These are phyloP conservation scores for Patella pellucida DNA, from an alignment of 2,888 invertebrate genomes.

Conservation along the genomic window DNA sequence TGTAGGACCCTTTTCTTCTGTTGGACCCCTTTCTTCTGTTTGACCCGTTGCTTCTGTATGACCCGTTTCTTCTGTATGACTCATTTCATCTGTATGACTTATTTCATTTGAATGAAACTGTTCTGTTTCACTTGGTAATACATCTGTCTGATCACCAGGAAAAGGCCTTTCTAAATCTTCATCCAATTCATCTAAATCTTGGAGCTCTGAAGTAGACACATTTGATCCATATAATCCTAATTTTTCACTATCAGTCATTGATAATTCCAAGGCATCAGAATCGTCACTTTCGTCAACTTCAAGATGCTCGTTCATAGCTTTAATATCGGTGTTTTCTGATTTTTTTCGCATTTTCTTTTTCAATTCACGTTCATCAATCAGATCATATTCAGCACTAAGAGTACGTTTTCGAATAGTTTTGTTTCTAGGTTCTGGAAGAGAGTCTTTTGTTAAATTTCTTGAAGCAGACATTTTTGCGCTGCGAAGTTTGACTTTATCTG, in stretches of 20 bases:
- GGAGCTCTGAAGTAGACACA: neutral
- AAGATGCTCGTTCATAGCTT: neutral
- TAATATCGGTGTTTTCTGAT: neutral
- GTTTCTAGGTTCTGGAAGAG: no score
- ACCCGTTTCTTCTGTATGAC: neutral
- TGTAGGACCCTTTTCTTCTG: neutral
- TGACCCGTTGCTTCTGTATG: neutral
- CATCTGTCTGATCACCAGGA: neutral
- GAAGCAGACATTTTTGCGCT: neutral
- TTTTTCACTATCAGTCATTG: no score
- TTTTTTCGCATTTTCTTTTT: conserved; percentile 17
- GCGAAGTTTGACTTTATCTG: neutral
- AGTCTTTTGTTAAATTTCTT: neutral
- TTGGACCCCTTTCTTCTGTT: neutral
- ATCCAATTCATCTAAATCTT: neutral
- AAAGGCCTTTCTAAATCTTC: neutral
- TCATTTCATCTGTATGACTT: neutral
- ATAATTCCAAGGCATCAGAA: neutral
- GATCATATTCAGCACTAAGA: conserved; percentile 47
- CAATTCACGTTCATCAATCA: conserved; percentile 37
- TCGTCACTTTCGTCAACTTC: neutral
- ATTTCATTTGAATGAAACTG: neutral
- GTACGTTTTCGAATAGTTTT: conserved; percentile 43
- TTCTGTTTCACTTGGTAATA: neutral
- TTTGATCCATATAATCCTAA: no score